Base-by-base conservation (phyloP, 2,888 invertebrate species). In the Nudaria mundana region DNA sequence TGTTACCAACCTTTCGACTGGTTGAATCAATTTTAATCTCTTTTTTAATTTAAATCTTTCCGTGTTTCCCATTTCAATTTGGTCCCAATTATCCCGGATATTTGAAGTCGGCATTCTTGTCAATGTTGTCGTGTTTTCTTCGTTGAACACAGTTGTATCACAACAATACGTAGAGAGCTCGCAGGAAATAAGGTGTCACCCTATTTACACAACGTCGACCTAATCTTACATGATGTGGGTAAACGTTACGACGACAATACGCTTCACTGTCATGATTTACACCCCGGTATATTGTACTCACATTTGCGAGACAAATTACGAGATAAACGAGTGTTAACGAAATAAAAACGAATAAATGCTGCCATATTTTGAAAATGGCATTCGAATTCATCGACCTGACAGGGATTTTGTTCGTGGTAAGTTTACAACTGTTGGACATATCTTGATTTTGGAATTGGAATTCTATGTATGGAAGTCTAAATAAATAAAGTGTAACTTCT, bases 101-200 rank as follows among this genome's bases (percentile, higher is more conserved):
- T n/a, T n/a, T n/a, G n/a, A n/a, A n/a, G n/a, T n/a, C n/a, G n/a
- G n/a, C n/a, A n/a, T n/a, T n/a, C n/a, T n/a, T n/a, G n/a, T n/a
- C n/a, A n/a, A n/a, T n/a, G n/a, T n/a, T n/a, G n/a, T n/a, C n/a
- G 13, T 23, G 12, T 23, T 24, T 12, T 40, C 30, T 40, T 30
- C 34, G 37, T 35, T 25, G 12, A 14, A 25, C 7, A 44, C 33
- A 34, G 32, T 24, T 15, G 20, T 32, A 18, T 32, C 24, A 31
- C 11, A 40, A 36, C 30, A 42, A 39, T 20, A 45, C 28, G 35
- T 32, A 47, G 30, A 39, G 54, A 68, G 56, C 57, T 59, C 68
- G 66, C 70, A 81, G 85, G 84, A 86, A 84, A 83, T 74, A 70
- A 63, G 68, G 61, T 77, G 76, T 83, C 81, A 82, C 64, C 47